Evolutionary conservation across 92 coral and sea anemone genomes (phyloP).

Genomic region (Diadumene lineata): DNA sequence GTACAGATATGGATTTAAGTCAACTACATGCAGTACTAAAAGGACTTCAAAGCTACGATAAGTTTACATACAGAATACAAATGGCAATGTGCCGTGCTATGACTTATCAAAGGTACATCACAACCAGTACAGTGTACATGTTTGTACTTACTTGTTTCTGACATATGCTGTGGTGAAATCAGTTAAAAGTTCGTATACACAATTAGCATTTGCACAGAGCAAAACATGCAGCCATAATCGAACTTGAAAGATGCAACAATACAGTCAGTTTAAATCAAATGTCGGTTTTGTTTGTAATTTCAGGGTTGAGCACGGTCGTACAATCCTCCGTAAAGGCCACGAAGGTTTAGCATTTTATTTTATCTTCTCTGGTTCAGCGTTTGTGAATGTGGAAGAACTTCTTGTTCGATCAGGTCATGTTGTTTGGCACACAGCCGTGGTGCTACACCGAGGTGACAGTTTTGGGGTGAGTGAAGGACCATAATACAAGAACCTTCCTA

Average conservation of each 20-base stretch:
- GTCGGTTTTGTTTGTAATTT: too few relatives aligned
- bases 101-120: conserved; percentile 80
- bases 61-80: conserved; percentile 92
- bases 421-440: conserved; percentile 83
- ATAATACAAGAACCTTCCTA: too few relatives aligned
- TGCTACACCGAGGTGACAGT: conserved; percentile 86
- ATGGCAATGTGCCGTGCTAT: conserved; percentile 96
- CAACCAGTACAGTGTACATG: not conserved
- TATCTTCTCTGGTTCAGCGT: conserved; percentile 92
- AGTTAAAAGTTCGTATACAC: too few relatives aligned
- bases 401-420: conserved; percentile 79
- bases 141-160: too few relatives aligned
- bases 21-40: conserved; percentile 83
- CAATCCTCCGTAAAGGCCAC: conserved; percentile 92
- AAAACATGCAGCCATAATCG: too few relatives aligned
- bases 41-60: conserved; percentile 83
- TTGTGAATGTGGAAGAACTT: conserved; percentile 91
- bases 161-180: too few relatives aligned
- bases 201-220: too few relatives aligned
- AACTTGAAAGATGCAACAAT: too few relatives aligned
- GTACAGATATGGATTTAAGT: conserved; percentile 74
- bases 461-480: conserved; percentile 99
- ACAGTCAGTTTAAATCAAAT: too few relatives aligned
- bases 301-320: conserved; percentile 74
- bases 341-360: conserved; percentile 83